A percentile compares a stretch with the other conserved stretches of the same genome.
phyloP scores from a whole-genome alignment of 2,113 vertebrate species.

The Epinephelus moara region DNA sequence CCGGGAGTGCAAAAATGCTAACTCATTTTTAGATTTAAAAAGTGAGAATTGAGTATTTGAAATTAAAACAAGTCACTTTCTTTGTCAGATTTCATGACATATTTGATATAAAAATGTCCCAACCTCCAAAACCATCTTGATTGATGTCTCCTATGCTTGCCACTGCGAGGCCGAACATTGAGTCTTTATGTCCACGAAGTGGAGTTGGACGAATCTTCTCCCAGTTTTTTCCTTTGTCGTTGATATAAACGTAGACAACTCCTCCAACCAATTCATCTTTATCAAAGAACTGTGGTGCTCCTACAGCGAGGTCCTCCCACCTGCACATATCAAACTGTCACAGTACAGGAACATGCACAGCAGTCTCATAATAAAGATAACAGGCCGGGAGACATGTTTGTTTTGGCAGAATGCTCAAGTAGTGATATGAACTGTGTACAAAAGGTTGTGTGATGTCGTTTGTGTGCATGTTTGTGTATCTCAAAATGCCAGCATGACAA shows the following conservation, averaged over 20 bases:
- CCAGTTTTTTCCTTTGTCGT: conserved; percentile 87
- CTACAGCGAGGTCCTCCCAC: conserved; percentile 94
- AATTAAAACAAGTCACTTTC: not conserved
- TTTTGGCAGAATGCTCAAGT: not conserved
- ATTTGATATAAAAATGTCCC: conserved; percentile 26
- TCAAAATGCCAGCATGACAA: not conserved
- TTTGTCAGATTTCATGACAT: not conserved
- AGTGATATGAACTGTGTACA: not conserved
- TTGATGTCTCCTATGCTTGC: conserved; percentile 92
- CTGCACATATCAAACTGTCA: conserved; percentile 72
- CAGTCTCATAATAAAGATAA: not conserved
- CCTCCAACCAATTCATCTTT: conserved; percentile 89
- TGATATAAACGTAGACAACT: conserved; percentile 92
- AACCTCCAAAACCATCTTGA: conserved; percentile 91
- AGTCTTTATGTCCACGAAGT: conserved; percentile 88
- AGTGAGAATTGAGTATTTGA: not conserved
- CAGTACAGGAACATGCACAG: not conserved
- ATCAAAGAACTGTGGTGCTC: conserved; percentile 92
- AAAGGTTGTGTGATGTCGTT: not conserved
- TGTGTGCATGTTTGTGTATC: not conserved
- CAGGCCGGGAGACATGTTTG: not conserved
- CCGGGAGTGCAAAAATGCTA: too few species aligned
- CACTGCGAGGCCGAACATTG: conserved; percentile 94
- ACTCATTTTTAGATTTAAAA: too few species aligned
- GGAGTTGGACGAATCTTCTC: conserved; percentile 82